These are phyloP conservation scores for Yponomeuta cagnagella DNA, from an alignment of 2,888 invertebrate species.

Conservation along the genomic window DNA sequence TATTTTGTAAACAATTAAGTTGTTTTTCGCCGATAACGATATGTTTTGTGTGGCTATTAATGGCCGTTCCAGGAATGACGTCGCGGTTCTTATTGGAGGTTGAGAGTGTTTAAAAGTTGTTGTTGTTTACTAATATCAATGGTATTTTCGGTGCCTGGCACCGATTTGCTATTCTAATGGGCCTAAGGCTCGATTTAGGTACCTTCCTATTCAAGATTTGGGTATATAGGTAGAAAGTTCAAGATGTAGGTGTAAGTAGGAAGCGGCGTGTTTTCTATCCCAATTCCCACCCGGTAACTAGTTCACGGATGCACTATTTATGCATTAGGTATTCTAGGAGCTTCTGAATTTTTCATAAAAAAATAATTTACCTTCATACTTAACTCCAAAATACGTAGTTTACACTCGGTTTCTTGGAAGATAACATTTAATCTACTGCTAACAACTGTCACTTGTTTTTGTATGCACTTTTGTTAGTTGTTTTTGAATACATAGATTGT, in stretches of 20 bases:
- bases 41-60: constrained; percentile 5
- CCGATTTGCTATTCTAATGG: constrained; percentile 20
- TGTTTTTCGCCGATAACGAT: not conserved
- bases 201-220: not conserved
- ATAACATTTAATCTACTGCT: not conserved
- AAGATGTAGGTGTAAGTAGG: not conserved
- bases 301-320: not conserved
- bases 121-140: constrained; percentile 51
- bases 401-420: not conserved
- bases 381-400: no score
- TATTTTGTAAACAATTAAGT: not conserved
- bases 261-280: not conserved
- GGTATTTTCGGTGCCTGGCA: constrained; percentile 36
- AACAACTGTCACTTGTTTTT: not conserved
- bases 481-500: not conserved
- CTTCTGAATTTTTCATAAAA: no score
- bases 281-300: not conserved
- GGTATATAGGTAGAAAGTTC: not conserved
- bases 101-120: constrained; percentile 38
- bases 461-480: not conserved
- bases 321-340: no score
- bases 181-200: not conserved
- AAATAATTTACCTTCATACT: no score
- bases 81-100: constrained; percentile 37
- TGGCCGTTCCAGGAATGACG: not conserved